Evolutionary conservation across 1,140 invertebrate genomes (phyloP), one percentile per base, ranked within the genome.

Genomic region (Bombus confusus): DNA sequence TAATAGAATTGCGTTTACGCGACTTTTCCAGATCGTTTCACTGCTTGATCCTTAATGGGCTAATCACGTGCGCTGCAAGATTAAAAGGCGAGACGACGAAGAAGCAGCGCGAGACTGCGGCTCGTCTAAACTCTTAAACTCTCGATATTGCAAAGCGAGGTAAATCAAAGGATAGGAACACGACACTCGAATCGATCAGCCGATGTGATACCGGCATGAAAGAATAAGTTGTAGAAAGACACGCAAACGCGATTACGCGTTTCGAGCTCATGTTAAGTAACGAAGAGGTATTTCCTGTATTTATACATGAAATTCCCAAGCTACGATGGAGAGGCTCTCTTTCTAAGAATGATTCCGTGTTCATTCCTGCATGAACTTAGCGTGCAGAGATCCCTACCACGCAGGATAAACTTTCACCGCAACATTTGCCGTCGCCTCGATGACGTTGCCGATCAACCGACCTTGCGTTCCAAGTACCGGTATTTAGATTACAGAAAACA

Each of bases 341-440:
- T 86, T 83, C 77, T 59, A 73, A 88, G 83, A 90, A 88, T 69
- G 80, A 88, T 72, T 86, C 76, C 72, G 71, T 82, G 76, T 73
- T 88, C 87, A 22, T 75, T 84, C 64, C 87, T 73, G 52, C 71
- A 77, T 73, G 80, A 86, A 89, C 59, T 59, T 31, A 12, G 62
- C 62, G 57, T 34, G 71, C n/a, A 52, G 69, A 86, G 85, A 74
- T 87, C 76, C 86, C 86, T 90, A 66, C 86, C 57, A 66, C 39
- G 59, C 52, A 62, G 71, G 79, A 91, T 91, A 80, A 83, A 91
- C 90, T 91, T 91, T 91, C 90, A 91, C 90, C 90, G 80, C 87
- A 80, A 80, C 90, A 74, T 86, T 87, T 80, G 78, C 90, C 85
- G 64, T 66, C 88, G 80, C 64, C 83, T 83, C 83, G 88, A 86